Evolutionary conservation across 2,888 invertebrate genomes (phyloP).

Genomic region (Heteromyza rotundicornis): DNA sequence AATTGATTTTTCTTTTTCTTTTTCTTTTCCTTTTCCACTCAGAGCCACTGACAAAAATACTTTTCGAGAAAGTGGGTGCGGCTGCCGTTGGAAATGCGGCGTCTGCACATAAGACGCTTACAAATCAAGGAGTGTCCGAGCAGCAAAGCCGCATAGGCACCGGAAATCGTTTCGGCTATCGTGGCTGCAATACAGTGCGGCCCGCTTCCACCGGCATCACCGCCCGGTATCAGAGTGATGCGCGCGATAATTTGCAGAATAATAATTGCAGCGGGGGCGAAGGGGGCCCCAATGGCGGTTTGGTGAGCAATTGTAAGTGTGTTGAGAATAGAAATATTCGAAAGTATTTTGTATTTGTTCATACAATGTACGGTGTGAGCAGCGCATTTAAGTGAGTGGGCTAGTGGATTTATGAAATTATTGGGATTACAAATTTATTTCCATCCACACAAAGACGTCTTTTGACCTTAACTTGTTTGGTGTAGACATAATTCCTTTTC

Average conservation of each 20-base stretch:
- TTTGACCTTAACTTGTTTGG: too few species aligned
- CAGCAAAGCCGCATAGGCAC: slow-evolving; percentile 65
- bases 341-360: too few species aligned
- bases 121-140: slow-evolving; percentile 44
- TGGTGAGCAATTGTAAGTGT: slow-evolving; percentile 55
- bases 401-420: too few species aligned
- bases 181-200: slow-evolving; percentile 64
- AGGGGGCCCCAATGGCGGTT: slow-evolving; percentile 22
- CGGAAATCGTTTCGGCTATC: slow-evolving; percentile 79
- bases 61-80: slow-evolving; percentile 60
- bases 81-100: slow-evolving; percentile 32
- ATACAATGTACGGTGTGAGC: too few species aligned
- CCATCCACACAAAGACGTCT: too few species aligned
- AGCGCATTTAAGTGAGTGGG: too few species aligned
- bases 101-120: slow-evolving; percentile 32
- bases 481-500: too few species aligned
- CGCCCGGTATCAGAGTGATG: slow-evolving; percentile 72
- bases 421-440: too few species aligned
- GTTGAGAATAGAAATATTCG: too few species aligned
- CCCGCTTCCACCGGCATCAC: slow-evolving; percentile 69
- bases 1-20: not conserved
- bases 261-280: slow-evolving; percentile 60
- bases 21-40: slow-evolving; percentile 16
- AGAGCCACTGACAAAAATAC: slow-evolving; percentile 34
- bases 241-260: slow-evolving; percentile 63